Evolutionary conservation across 1,140 invertebrate species (phyloP).

Genomic region (Helicoverpa zea): DNA sequence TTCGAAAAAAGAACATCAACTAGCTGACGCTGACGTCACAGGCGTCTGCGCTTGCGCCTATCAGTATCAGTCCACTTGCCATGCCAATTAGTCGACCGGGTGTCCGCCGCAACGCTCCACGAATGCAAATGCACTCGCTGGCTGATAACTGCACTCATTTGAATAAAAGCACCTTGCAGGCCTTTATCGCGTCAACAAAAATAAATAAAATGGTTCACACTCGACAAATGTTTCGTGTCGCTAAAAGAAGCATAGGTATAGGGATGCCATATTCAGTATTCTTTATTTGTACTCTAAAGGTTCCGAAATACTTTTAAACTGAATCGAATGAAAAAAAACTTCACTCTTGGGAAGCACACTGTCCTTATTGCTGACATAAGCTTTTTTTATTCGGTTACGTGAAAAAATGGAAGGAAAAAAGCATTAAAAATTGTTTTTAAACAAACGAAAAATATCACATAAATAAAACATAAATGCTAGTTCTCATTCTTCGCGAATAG

Average conservation of each 20-base stretch:
- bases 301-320: no score
- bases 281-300: no score
- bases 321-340: no score
- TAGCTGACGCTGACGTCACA: background rate
- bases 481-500: no score
- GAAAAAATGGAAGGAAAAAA: no score
- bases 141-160: conserved; percentile 24
- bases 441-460: no score
- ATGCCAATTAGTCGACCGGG: conserved; percentile 43
- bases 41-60: conserved; percentile 13
- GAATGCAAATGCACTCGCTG: conserved; percentile 29
- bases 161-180: conserved; percentile 22
- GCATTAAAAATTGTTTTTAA: no score
- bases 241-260: background rate
- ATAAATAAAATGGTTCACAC: background rate
- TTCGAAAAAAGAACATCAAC: background rate
- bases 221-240: background rate
- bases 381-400: no score
- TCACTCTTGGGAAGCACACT: no score
- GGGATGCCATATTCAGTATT: no score
- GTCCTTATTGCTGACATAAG: no score
- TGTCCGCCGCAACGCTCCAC: conserved; percentile 30
- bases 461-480: no score
- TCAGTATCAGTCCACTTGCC: background rate
- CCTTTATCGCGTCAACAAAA: background rate